Evolutionary conservation across 2,113 vertebrate species (phyloP), one percentile per base, ranked within the genome.

Genomic region (Canis aureus): DNA sequence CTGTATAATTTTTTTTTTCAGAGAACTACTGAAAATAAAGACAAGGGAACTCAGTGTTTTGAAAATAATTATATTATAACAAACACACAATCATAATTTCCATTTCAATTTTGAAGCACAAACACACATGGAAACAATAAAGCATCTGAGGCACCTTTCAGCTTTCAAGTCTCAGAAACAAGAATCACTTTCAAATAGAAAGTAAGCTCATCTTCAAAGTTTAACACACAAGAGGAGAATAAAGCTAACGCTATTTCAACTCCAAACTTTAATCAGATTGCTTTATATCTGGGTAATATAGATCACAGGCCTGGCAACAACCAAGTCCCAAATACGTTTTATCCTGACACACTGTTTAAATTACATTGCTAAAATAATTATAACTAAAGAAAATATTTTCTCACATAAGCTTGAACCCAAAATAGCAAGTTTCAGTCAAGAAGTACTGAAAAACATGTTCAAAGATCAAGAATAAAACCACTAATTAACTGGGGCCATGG

Each of bases 131-230:
- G 91, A 97, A 98, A 76, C 35, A 96, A 97, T 84, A 60, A 92
- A 98, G 95, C 80, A 60, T 83, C 91, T 1, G 89, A 97, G 25
- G 49, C 43, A 94, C 67, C 96, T 97, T 79, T 94, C 20, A 71
- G 78, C 29, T 97, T 98, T 97, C 74, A 89, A 97, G 69, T 35
- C 91, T 95, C 43, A 96, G 95, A 96, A 69, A 69, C 7, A 96
- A 97, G 94, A 60, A 87, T 38, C 60, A 60, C 35, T 97, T 98
- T 90, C 91, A 96, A 95, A 95, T 0, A 97, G 76, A 80, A 94
- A 95, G 86, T 82, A 85, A 89, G 62, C 17, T 98, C 90, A 64
- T 95, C 97, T 98, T 97, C 95, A 97, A 97, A 98, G 92, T 92
- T 98, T 51, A 81, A 96, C 53, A 79, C 62, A 83, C 38, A 29